Evolutionary conservation across 2,113 vertebrate species (phyloP).

Genomic region (Scomber japonicus): DNA sequence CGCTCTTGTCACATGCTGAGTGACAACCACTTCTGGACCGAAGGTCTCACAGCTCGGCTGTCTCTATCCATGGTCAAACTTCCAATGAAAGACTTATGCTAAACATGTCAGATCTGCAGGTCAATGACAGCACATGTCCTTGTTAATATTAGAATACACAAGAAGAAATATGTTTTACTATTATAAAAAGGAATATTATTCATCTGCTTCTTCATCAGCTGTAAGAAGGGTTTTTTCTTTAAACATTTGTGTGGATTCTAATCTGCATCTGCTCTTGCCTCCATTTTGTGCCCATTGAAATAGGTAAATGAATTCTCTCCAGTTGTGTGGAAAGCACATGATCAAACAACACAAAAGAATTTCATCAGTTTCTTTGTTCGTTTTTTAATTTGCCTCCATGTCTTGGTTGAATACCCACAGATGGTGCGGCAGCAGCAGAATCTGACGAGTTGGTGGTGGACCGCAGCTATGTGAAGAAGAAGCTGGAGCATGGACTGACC

Average conservation of each 20-base stretch:
- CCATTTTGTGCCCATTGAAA: slow-evolving; percentile 11
- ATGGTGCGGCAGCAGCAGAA: slow-evolving; percentile 64
- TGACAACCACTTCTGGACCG: slow-evolving; percentile 16
- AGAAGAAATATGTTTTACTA: not conserved
- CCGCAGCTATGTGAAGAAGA: slow-evolving; percentile 98
- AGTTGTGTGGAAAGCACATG: not conserved
- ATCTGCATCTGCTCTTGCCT: not conserved
- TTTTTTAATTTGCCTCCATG: slow-evolving; percentile 4
- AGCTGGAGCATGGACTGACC: slow-evolving; percentile 95
- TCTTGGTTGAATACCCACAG: slow-evolving; percentile 54
- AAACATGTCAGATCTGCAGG: not conserved
- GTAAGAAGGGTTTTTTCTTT: not conserved
- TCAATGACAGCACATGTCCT: not conserved
- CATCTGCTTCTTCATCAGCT: not conserved
- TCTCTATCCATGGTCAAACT: not conserved
- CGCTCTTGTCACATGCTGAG: slow-evolving; percentile 12
- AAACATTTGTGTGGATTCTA: not conserved
- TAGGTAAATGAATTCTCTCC: not conserved
- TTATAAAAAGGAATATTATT: slow-evolving; percentile 8
- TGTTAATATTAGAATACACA: slow-evolving; percentile 2
- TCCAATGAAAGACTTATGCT: slow-evolving; percentile 2
- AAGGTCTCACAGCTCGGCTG: slow-evolving; percentile 3
- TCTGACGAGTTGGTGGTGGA: slow-evolving; percentile 92
- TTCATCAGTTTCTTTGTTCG: not conserved
- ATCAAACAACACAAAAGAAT: not conserved